Evolutionary conservation across 37 sponge, comb jelly and placozoan genomes (phyloP), one percentile per base, ranked within the genome.

Genomic region (Axinella damicornis): DNA sequence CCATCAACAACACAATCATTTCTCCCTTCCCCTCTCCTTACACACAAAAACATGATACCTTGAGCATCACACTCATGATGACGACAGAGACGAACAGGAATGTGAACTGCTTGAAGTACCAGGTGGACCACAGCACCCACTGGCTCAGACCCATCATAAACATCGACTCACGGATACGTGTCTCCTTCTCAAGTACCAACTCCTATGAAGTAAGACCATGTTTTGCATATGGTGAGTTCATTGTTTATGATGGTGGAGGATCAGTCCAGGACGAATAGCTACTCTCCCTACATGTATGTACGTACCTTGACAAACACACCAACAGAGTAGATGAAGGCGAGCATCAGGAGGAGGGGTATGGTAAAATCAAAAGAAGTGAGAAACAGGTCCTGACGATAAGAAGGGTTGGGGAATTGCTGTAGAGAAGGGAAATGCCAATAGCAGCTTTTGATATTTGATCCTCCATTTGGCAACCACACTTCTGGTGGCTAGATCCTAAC

Each of bases 111-210:
- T 96, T 92, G 56, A 89, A 46, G 65, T 91, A 93, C 99, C 99
- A 98, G 27, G 96, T 53, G 32, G 78, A 35, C 95, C 94, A 96
- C 28, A 82, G 73, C n/a, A 72, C 72, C 71, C 71, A 82, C 58
- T 71, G 73, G 22, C 72, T 41, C 18, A 98, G 85, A n/a, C 99
- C 99, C 96, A 96, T 96, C 95, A 98, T 98, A 75, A 89, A 89
- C 97, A 98, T 96, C 16, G 93, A 85, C 88, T 98, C 99, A 53
- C 88, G 58, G 27, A 97, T 57, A 16, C 95, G 82, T 15, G 78
- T 81, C 81, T 95, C 89, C 73, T 95, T 95, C 77, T 95, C 94
- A 18, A 90, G 39, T 21, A 94, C 94, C 28, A 95, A 74, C 62
- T 95, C 96, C 94, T 93, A 41, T 6, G 39, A n/a, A n/a, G n/a